Evolutionary conservation across 2,888 invertebrate species (phyloP).

Genomic region (Xestia rhomboidea): DNA sequence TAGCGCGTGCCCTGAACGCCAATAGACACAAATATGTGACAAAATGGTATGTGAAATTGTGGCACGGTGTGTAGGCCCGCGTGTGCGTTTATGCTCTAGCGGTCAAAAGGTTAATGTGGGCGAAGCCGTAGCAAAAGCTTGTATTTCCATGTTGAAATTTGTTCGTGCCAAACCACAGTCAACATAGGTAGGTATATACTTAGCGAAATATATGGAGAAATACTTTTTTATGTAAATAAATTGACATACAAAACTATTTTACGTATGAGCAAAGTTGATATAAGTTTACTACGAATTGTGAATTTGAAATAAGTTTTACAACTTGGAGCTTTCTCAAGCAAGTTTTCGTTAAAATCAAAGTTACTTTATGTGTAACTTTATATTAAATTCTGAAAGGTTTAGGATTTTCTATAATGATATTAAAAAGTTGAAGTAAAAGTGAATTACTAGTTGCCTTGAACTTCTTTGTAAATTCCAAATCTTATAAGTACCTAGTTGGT

Average conservation of each 20-base stretch:
- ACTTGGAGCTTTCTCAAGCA: not conserved
- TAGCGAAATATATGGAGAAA: not conserved
- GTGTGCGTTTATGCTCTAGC: too few species aligned
- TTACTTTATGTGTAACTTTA: conserved; percentile 4
- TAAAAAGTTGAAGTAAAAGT: conserved; percentile 29
- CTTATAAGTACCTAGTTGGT: not conserved
- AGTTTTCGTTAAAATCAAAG: conserved; percentile 8
- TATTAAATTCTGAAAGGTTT: conserved; percentile 15
- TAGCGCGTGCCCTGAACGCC: too few species aligned
- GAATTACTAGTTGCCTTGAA: not conserved
- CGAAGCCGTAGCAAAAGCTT: not conserved
- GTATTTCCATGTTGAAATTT: not conserved
- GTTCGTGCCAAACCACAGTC: not conserved
- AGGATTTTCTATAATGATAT: conserved; percentile 17
- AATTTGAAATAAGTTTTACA: conserved; percentile 26
- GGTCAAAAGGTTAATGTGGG: not conserved
- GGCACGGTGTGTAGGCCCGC: too few species aligned
- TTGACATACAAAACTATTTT: conserved; percentile 15
- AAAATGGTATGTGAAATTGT: too few species aligned
- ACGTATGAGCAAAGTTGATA: conserved; percentile 14
- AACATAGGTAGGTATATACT: not conserved
- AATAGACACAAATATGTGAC: too few species aligned
- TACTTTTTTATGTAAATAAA: conserved; percentile 3
- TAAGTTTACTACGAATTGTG: conserved; percentile 23
- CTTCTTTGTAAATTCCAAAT: not conserved